A percentile compares a stretch with the other conserved stretches of the same genome.
These are phyloP conservation scores for Pseudois nayaur DNA, from an alignment of 2,113 vertebrate genomes.

Conservation along the genomic window DNA sequence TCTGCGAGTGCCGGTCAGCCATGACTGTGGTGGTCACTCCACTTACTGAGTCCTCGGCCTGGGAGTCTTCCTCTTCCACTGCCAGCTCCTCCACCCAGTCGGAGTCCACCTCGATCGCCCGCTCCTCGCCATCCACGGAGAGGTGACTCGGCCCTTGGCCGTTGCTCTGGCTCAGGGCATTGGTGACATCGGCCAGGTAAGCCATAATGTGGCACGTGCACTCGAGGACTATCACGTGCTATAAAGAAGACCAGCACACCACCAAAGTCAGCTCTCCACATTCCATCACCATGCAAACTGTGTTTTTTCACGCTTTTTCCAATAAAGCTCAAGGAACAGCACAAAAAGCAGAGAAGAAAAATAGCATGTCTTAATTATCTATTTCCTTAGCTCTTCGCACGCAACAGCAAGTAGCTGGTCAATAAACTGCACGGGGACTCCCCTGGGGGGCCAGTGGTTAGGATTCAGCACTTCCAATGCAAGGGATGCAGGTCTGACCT, in stretches of 20 bases:
- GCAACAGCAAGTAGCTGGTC: not conserved
- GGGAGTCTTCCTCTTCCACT: slow-evolving; percentile 97
- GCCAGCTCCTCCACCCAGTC: slow-evolving; percentile 99
- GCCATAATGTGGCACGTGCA: slow-evolving; percentile 97
- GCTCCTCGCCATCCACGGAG: slow-evolving; percentile 94
- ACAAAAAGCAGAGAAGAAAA: not conserved
- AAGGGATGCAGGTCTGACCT: not conserved
- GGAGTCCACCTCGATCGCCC: slow-evolving; percentile 96
- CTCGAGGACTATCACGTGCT: slow-evolving; percentile 96
- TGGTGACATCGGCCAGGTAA: slow-evolving; percentile 97
- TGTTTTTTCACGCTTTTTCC: not conserved
- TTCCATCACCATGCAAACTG: not conserved
- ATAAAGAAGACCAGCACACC: not conserved
- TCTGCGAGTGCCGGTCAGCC: not conserved
- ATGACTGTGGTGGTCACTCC: not conserved
- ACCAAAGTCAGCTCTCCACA: not conserved
- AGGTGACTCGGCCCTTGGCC: slow-evolving; percentile 93
- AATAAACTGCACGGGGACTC: not conserved
- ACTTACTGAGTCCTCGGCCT: slow-evolving; percentile 97
- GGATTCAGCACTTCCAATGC: not conserved
- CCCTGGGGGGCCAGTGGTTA: not conserved
- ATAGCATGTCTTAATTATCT: not conserved
- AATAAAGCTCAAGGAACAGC: not conserved
- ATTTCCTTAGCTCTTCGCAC: not conserved
- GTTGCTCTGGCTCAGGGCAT: slow-evolving; percentile 90